Evolutionary conservation across 2,113 vertebrate genomes (phyloP).

Genomic region (Callipepla squamata): DNA sequence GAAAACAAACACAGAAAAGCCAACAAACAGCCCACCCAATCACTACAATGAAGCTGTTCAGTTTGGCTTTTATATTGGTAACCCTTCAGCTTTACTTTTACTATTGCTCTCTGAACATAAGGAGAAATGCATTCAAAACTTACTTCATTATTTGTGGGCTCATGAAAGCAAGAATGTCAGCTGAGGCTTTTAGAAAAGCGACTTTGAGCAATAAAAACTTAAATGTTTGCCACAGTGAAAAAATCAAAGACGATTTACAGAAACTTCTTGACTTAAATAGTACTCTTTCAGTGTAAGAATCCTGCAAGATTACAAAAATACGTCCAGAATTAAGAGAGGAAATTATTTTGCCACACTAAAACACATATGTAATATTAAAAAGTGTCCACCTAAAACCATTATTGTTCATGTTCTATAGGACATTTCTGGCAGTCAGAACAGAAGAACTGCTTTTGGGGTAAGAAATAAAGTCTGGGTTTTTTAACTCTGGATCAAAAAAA

Average conservation of each 20-base stretch:
- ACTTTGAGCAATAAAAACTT: conserved; percentile 63
- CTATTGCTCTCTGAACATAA: neutral
- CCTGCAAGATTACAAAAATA: conserved; percentile 16
- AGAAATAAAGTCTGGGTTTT: neutral
- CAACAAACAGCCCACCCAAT: neutral
- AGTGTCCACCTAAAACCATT: neutral
- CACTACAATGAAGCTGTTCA: neutral
- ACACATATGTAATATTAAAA: neutral
- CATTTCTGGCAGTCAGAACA: neutral
- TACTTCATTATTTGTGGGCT: conserved; percentile 71
- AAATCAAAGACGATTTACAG: conserved; percentile 50
- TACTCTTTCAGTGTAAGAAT: neutral
- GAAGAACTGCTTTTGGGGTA: neutral
- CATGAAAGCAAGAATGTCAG: conserved; percentile 65
- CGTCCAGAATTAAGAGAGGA: neutral
- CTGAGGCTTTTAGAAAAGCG: conserved; percentile 68
- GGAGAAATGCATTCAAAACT: neutral
- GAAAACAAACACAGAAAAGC: neutral
- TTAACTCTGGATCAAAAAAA: neutral
- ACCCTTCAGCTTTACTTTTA: neutral
- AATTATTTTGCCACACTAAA: neutral
- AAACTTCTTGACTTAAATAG: neutral
- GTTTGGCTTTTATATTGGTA: neutral
- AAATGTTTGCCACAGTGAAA: conserved; percentile 65
- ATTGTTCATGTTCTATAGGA: neutral